Conservation (phyloP, 2,113 vertebrate species). For the Nicator chloris region DNA sequence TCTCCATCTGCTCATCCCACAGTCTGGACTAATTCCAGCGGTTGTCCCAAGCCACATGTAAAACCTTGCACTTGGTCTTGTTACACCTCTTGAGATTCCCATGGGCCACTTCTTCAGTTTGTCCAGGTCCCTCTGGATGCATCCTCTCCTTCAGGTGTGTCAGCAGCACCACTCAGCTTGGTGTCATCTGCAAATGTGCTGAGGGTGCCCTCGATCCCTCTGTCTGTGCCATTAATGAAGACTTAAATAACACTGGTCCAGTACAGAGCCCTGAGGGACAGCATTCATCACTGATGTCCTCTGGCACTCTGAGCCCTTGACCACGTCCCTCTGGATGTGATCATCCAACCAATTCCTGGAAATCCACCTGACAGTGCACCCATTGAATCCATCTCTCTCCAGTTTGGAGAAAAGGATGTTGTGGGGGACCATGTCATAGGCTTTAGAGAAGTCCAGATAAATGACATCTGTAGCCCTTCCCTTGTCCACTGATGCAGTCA, state of each 20-base stretch:
- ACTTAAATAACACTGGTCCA: neutral
- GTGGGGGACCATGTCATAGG: neutral
- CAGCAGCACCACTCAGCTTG: neutral
- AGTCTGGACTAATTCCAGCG: rapidly evolving
- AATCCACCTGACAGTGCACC: neutral
- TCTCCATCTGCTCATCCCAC: neutral
- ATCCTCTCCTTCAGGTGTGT: rapidly evolving
- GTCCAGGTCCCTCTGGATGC: neutral
- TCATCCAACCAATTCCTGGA: neutral
- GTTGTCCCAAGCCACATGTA: neutral
- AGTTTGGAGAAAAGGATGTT: neutral
- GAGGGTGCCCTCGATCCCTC: neutral
- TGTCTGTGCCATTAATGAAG: neutral
- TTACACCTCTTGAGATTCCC: too few species aligned
- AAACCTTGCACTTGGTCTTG: too few species aligned
- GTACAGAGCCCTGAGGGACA: neutral
- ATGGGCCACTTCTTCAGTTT: neutral
- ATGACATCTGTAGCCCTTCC: neutral
- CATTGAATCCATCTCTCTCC: neutral
- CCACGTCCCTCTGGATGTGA: neutral
- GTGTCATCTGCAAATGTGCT: neutral
- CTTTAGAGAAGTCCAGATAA: neutral
- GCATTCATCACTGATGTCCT: neutral
- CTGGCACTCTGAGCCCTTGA: neutral
- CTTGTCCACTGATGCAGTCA: neutral